phyloP scores from a whole-genome alignment of 1,140 invertebrate genomes.

The Zaprionus camerounensis region DNA sequence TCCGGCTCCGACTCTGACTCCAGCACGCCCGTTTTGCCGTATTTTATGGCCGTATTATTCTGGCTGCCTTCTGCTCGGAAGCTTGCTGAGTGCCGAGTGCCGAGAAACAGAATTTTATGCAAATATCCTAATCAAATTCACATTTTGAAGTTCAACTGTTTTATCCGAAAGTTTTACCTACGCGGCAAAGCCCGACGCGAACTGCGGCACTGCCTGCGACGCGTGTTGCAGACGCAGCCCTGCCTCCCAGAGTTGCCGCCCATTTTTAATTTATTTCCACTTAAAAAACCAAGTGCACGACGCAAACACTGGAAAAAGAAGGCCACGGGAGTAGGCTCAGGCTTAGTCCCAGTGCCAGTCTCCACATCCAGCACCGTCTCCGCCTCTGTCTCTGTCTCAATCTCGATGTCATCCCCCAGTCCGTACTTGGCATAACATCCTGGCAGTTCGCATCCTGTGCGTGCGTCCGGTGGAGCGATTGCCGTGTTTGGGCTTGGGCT shows the following conservation, averaged over 20 bases:
- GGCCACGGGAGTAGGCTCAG: conserved; percentile 31
- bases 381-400: conserved; percentile 26
- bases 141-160: conserved; percentile 84
- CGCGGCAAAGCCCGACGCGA: conserved; percentile 22
- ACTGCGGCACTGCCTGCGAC: conserved; percentile 39
- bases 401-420: conserved; percentile 21
- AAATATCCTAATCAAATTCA: conserved; percentile 84
- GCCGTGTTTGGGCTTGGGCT: conserved; percentile 33
- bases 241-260: conserved; percentile 57
- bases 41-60: conserved; percentile 56
- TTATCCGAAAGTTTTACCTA: conserved; percentile 81
- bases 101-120: conserved; percentile 81
- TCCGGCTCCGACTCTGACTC: conserved; percentile 13
- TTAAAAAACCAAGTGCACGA: conserved; percentile 64
- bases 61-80: conserved; percentile 20
- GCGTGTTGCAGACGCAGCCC: conserved; percentile 64
- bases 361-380: conserved; percentile 7
- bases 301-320: conserved; percentile 39
- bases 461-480: conserved; percentile 75
- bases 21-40: conserved; percentile 7
- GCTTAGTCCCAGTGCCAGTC: conserved; percentile 1
- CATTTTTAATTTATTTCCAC: conserved; percentile 84
- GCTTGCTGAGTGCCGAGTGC: conserved; percentile 22
- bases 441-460: conserved; percentile 70
- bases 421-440: conserved; percentile 38